Evolutionary conservation across 2,113 vertebrate genomes (phyloP).

Genomic region (Ammodytes marinus): DNA sequence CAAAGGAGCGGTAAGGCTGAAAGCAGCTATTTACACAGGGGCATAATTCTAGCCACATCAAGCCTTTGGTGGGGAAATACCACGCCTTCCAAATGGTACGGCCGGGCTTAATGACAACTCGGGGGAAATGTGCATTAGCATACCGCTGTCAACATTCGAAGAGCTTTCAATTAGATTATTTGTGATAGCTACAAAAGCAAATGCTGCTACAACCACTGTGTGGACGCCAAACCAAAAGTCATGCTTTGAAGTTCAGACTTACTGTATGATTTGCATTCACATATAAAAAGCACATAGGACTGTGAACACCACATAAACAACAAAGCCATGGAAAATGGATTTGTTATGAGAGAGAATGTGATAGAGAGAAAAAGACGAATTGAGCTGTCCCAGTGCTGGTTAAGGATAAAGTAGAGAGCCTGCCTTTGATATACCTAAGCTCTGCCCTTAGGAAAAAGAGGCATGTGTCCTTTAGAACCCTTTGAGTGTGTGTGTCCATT

Average conservation of each 20-base stretch:
- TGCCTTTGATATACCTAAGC: slow-evolving; percentile 10
- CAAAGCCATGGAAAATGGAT: slow-evolving; percentile 1
- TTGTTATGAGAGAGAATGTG: background rate
- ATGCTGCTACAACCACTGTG: slow-evolving; percentile 36
- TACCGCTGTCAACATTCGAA: slow-evolving; percentile 47
- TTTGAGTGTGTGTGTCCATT: slow-evolving; percentile 9
- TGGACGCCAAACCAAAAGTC: slow-evolving; percentile 37
- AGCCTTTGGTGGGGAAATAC: slow-evolving; percentile 44
- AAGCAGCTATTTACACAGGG: slow-evolving; percentile 38
- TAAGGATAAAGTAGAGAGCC: background rate
- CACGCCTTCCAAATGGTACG: slow-evolving; percentile 33
- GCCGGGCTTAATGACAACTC: slow-evolving; percentile 69
- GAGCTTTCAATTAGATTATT: slow-evolving; percentile 49
- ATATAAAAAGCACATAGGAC: background rate
- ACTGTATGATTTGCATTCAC: slow-evolving; percentile 2
- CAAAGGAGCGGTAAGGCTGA: slow-evolving; percentile 24
- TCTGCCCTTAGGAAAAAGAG: slow-evolving; percentile 40
- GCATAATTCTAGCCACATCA: slow-evolving; percentile 55
- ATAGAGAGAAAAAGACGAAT: background rate
- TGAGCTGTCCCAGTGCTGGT: background rate
- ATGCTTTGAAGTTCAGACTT: slow-evolving; percentile 7
- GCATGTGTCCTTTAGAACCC: slow-evolving; percentile 15
- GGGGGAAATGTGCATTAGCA: slow-evolving; percentile 64
- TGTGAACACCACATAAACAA: background rate
- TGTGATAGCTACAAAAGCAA: slow-evolving; percentile 39